phyloP scores from a whole-genome alignment of 2,797 vertebrate genomes.

The Lepidocolaptes lacrymiger region DNA sequence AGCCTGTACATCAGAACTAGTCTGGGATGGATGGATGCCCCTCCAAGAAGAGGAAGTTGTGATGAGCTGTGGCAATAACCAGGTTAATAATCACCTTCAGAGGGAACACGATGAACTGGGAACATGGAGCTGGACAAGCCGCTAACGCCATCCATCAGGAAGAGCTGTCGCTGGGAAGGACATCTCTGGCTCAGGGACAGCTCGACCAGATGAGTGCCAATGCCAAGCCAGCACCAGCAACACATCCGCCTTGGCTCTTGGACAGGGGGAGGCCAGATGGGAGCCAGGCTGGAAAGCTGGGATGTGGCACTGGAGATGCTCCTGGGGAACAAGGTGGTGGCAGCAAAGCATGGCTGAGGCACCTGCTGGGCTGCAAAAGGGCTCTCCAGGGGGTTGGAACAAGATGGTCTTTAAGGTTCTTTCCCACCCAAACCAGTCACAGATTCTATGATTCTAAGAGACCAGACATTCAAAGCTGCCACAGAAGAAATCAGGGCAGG shows the following conservation, averaged over 20 bases:
- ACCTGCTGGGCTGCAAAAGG: neutral
- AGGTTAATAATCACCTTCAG: constrained; percentile 17
- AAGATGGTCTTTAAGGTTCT: neutral
- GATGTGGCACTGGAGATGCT: neutral
- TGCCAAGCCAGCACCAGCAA: neutral
- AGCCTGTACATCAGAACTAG: neutral
- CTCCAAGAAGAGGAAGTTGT: neutral
- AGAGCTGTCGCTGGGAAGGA: neutral
- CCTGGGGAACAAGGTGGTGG: neutral
- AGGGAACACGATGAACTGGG: neutral
- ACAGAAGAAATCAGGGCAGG: neutral
- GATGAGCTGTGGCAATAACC: neutral
- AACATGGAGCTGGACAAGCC: accelerated
- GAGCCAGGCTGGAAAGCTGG: neutral
- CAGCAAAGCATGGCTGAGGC: neutral
- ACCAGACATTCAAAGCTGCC: neutral
- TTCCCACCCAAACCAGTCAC: neutral
- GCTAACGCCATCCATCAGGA: neutral
- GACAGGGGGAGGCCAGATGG: neutral
- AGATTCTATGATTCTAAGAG: neutral
- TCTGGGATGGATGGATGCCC: neutral
- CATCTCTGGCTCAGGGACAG: neutral
- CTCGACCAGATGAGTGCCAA: accelerated
- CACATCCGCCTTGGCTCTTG: neutral
- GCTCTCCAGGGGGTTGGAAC: neutral